phyloP scores from a whole-genome alignment of 2,888 invertebrate genomes.

The Aporophyla nigra region DNA sequence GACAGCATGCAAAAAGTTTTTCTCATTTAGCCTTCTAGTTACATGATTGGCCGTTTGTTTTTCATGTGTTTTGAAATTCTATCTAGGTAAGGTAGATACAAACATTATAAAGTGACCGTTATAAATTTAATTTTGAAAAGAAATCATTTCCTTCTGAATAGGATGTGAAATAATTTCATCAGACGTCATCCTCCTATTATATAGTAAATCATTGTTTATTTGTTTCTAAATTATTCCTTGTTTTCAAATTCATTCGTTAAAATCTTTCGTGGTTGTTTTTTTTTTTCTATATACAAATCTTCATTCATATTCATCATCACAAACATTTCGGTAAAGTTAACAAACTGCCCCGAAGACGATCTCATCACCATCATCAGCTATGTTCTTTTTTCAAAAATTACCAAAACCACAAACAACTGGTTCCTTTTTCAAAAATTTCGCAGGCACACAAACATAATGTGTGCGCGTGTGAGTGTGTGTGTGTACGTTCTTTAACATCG shows the following conservation, averaged over 20 bases:
- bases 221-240: slow-evolving; percentile 3
- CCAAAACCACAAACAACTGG: slow-evolving; percentile 69
- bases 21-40: slow-evolving; percentile 39
- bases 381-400: slow-evolving; percentile 30
- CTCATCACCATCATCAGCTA: slow-evolving; percentile 22
- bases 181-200: background rate
- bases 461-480: slow-evolving; percentile 88
- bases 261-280: background rate
- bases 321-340: slow-evolving; percentile 29
- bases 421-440: slow-evolving; percentile 73
- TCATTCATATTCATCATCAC: slow-evolving; percentile 24
- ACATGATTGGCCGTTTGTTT: slow-evolving; percentile 53
- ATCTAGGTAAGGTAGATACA: background rate
- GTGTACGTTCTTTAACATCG: slow-evolving; percentile 85
- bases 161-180: background rate
- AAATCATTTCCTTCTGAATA: background rate
- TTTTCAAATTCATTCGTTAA: slow-evolving; percentile 12
- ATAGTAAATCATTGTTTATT: slow-evolving; percentile 15
- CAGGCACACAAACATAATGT: slow-evolving; percentile 79
- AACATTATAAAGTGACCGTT: background rate
- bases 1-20: slow-evolving; percentile 56
- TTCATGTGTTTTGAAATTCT: background rate
- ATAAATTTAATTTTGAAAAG: background rate
- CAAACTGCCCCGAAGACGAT: slow-evolving; percentile 29
- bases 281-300: background rate